Conservation (phyloP, 2,113 vertebrate genomes). For the Plecotus auritus region DNA sequence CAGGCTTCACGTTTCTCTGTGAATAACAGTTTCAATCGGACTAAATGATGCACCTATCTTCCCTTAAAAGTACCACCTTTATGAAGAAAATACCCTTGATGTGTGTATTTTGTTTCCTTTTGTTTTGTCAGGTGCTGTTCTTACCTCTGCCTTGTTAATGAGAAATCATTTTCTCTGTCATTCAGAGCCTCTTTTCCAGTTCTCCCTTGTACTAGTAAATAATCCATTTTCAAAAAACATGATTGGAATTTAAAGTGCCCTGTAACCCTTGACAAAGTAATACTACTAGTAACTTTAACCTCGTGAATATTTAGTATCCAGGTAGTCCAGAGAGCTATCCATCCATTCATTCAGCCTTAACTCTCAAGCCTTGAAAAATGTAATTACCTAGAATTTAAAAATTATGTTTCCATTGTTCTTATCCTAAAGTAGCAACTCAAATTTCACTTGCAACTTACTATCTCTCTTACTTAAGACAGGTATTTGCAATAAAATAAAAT, state of each 20-base stretch:
- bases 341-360: background rate
- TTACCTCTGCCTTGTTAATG: background rate
- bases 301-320: background rate
- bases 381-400: background rate
- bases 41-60: background rate
- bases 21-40: background rate
- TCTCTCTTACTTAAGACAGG: background rate
- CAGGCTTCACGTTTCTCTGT: background rate
- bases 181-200: background rate
- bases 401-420: background rate
- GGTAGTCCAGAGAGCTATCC: background rate
- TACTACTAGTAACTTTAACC: background rate
- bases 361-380: background rate
- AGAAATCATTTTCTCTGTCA: background rate
- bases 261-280: background rate
- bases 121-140: background rate
- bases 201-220: background rate
- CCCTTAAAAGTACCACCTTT: background rate
- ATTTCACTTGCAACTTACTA: background rate
- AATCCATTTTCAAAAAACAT: background rate
- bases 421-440: background rate
- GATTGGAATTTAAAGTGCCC: background rate
- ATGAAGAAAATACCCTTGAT: background rate
- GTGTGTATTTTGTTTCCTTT: background rate
- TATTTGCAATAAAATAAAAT: background rate